Evolutionary conservation across 2,113 vertebrate species (phyloP).

Genomic region (Stomatorhinus ivindoensis): DNA sequence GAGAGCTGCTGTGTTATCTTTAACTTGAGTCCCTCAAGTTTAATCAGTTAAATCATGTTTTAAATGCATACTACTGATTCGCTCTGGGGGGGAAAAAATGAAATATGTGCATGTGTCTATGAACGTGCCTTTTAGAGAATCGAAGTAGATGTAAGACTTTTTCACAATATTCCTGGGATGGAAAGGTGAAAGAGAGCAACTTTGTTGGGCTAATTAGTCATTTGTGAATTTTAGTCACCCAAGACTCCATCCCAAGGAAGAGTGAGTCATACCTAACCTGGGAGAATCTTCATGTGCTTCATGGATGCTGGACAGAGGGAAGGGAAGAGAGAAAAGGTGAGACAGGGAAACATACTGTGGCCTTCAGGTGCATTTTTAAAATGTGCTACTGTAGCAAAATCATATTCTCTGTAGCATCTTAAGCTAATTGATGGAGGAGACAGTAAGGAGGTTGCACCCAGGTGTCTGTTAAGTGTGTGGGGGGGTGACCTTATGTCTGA

Average conservation of each 20-base stretch:
- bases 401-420: conserved; percentile 44
- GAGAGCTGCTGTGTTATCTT: not conserved
- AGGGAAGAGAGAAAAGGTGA: conserved; percentile 52
- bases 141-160: not conserved
- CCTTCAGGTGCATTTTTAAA: conserved; percentile 38
- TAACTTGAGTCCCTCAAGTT: not conserved
- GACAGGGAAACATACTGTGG: conserved; percentile 46
- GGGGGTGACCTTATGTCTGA: conserved; percentile 10
- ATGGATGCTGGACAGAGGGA: conserved; percentile 49
- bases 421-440: conserved; percentile 33
- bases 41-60: not conserved
- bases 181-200: not conserved
- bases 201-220: not conserved
- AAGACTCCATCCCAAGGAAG: conserved; percentile 41
- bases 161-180: not conserved
- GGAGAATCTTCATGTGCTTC: conserved; percentile 38
- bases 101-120: not conserved
- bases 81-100: not conserved
- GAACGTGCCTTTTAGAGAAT: not conserved
- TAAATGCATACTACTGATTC: not conserved
- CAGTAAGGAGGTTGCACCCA: conserved; percentile 14
- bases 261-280: conserved; percentile 57
- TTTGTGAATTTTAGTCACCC: conserved; percentile 44
- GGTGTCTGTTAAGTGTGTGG: conserved; percentile 20
- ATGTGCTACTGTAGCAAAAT: conserved; percentile 40